Evolutionary conservation across 2,888 invertebrate species (phyloP).

Genomic region (Meiosimyza decipiens): DNA sequence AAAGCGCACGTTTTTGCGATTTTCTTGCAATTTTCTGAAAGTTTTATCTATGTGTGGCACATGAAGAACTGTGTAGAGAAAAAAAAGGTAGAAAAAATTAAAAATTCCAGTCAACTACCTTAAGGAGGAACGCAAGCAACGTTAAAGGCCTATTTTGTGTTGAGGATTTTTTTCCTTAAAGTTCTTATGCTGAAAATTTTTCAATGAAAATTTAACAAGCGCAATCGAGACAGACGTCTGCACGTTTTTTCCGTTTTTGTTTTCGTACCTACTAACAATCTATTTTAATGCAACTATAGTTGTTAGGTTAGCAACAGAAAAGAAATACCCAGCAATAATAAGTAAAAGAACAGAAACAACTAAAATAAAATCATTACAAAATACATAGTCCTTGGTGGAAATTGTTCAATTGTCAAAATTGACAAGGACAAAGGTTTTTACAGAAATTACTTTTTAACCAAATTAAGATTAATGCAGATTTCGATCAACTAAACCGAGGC

Average conservation of each 20-base stretch:
- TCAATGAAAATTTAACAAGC: conserved; percentile 33
- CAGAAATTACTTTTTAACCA: no score
- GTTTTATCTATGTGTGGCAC: conserved; percentile 32
- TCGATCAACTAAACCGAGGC: no score
- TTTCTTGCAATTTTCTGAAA: conserved; percentile 59
- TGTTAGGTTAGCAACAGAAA: no score
- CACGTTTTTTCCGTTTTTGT: conserved; percentile 16
- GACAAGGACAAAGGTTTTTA: no score
- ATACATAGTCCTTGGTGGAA: no score
- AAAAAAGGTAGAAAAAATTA: background rate
- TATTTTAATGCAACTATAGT: no score
- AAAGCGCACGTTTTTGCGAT: conserved; percentile 60
- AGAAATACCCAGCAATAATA: no score
- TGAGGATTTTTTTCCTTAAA: background rate
- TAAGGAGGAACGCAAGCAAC: conserved; percentile 13
- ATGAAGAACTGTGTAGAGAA: conserved; percentile 3
- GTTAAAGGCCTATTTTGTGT: conserved; percentile 1
- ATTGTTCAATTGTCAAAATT: no score
- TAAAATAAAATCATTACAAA: no score
- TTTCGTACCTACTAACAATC: background rate
- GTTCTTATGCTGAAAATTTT: conserved; percentile 6
- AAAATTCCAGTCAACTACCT: background rate
- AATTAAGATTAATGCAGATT: no score
- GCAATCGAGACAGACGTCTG: conserved; percentile 6
- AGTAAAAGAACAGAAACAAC: no score